Percentiles rank a stretch among this genome's conserved stretches.
Conservation (phyloP, 2,113 vertebrate species). For the Ochotona princeps region DNA sequence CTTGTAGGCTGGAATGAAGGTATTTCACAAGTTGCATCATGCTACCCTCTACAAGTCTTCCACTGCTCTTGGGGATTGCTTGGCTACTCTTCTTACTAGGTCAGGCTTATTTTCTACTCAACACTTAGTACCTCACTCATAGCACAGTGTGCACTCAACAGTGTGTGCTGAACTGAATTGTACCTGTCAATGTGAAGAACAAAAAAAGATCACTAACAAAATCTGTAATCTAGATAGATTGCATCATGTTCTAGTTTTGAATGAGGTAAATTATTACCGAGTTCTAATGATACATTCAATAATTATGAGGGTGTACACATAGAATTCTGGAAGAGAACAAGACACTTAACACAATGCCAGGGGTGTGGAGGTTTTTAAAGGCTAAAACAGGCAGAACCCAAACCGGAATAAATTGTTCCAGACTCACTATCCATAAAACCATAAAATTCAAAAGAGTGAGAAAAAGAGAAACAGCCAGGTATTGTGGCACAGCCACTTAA, state of each 20-base stretch:
- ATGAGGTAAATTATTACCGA: slow-evolving; percentile 61
- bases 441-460: slow-evolving; percentile 50
- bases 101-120: slow-evolving; percentile 34
- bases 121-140: slow-evolving; percentile 31
- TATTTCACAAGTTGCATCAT: slow-evolving; percentile 38
- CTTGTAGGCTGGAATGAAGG: slow-evolving; percentile 23
- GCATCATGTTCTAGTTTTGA: slow-evolving; percentile 59
- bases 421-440: slow-evolving; percentile 28
- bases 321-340: slow-evolving; percentile 49
- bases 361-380: slow-evolving; percentile 40
- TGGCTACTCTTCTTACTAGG: slow-evolving; percentile 43
- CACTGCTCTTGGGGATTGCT: background rate
- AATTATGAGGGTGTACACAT: slow-evolving; percentile 29
- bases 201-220: slow-evolving; percentile 57
- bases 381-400: slow-evolving; percentile 42
- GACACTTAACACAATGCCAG: background rate
- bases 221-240: slow-evolving; percentile 28
- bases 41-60: slow-evolving; percentile 2
- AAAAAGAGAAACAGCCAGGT: background rate
- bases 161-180: slow-evolving; percentile 44
- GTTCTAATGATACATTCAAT: slow-evolving; percentile 35
- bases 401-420: slow-evolving; percentile 62
- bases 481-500: too few relatives aligned
- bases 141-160: slow-evolving; percentile 41
- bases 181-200: slow-evolving; percentile 47